phyloP scores from a whole-genome alignment of 2,888 invertebrate species.

The Vesta saturnalis region DNA sequence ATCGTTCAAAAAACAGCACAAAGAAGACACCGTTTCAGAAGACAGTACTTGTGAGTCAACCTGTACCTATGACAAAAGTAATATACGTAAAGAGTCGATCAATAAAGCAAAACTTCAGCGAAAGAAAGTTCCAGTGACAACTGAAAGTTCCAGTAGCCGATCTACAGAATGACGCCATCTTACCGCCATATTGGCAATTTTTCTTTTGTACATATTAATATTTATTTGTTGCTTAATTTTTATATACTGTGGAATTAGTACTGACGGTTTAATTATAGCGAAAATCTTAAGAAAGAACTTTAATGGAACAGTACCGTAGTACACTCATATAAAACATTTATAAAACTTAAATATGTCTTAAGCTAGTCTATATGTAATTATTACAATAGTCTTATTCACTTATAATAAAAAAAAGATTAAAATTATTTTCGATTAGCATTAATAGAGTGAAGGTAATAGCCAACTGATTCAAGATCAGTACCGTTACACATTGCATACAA shows the following conservation, averaged over 20 bases:
- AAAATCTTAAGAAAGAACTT: slow-evolving; percentile 42
- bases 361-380: too few relatives aligned
- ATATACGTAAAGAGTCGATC: slow-evolving; percentile 21
- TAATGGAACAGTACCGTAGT: neutral
- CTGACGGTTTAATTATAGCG: slow-evolving; percentile 65
- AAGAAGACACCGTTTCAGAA: slow-evolving; percentile 51
- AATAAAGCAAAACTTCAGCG: slow-evolving; percentile 14
- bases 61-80: neutral
- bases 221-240: slow-evolving; percentile 66
- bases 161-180: slow-evolving; percentile 67
- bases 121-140: slow-evolving; percentile 27
- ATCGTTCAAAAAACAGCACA: slow-evolving; percentile 50
- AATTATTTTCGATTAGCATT: neutral
- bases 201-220: slow-evolving; percentile 67
- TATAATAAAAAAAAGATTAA: neutral
- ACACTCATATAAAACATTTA: neutral
- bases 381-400: neutral
- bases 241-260: slow-evolving; percentile 67
- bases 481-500: neutral
- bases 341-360: too few relatives aligned
- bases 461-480: neutral
- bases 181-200: slow-evolving; percentile 67
- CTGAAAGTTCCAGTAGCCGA: slow-evolving; percentile 48
- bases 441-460: neutral
- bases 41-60: slow-evolving; percentile 29